Evolutionary conservation across 2,888 invertebrate species (phyloP), one percentile per base, ranked within the genome.

Genomic region (Drosophila heteroneura): DNA sequence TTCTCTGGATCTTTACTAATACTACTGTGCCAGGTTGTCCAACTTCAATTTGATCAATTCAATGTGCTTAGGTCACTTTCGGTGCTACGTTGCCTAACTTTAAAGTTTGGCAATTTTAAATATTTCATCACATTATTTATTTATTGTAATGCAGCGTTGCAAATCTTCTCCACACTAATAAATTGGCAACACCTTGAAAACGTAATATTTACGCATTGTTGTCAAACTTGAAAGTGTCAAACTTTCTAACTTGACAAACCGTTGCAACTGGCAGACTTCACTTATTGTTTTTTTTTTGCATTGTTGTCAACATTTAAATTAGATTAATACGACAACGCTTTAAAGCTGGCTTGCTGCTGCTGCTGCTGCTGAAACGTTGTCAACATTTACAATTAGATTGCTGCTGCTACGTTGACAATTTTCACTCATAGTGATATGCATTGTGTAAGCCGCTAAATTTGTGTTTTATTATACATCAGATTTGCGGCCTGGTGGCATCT

Each of bases 391-490:
- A 59, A 30, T 7, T 16, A n/a, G 37, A 56, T 28, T 47, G 47
- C 47, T 16, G 22, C 51, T 28, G 28, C 26, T 10, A 39, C 39
- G 22, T 58, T 58, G 58, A 7, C 70, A 35, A 44, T 47, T 47
- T 47, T 47, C 39, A 35, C 44, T 32, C 26, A 58, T 3, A 49
- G 19, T 19, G 16, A 19, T 37, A 37, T 39, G 56, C 35, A 41
- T 61, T 60, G 30, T 60, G n/a, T 47, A 39, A 37, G 33, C 22
- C 53, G 47, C 12, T 73, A 57, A 72, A 72, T 72, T 59, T 57
- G 35, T 22, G 49, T 37, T 49, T 33, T 28, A 49, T 30, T 28
- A 16, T 39, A 9, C 5, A 58, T 19, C 37, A 19, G 37, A 61
- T 52, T 61, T 61, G 61, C 16, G 28, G 44, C 22, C 26, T 32